phyloP scores from a whole-genome alignment of 2,888 invertebrate genomes.

The Pseudeuparius sepicola region DNA sequence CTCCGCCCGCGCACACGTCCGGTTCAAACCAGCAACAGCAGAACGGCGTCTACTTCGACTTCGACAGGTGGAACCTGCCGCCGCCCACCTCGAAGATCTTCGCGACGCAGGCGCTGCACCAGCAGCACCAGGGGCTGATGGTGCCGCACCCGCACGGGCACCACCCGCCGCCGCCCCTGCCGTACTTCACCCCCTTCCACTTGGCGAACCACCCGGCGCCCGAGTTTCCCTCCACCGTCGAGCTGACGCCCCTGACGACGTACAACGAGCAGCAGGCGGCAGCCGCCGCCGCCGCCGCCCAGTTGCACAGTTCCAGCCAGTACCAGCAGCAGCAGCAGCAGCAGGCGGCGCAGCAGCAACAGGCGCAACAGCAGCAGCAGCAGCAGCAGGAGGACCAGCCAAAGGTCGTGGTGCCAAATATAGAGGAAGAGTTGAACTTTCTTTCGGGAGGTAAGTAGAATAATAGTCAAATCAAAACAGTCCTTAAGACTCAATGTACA shows the following conservation, averaged over 20 bases:
- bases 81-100: conserved; percentile 61
- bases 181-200: conserved; percentile 70
- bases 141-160: conserved; percentile 55
- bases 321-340: conserved; percentile 29
- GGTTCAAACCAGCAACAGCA: conserved; percentile 30
- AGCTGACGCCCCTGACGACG: conserved; percentile 51
- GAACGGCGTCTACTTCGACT: conserved; percentile 59
- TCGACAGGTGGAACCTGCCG: conserved; percentile 71
- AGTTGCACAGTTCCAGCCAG: too few species aligned
- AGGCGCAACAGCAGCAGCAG: conserved; percentile 24
- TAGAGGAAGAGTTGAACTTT: conserved; percentile 80
- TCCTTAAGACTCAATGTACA: too few species aligned
- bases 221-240: conserved; percentile 48
- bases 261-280: conserved; percentile 49
- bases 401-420: conserved; percentile 80
- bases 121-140: conserved; percentile 46
- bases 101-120: conserved; percentile 40
- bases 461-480: too few species aligned
- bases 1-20: conserved; percentile 61
- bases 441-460: conserved; percentile 46
- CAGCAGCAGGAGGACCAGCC: conserved; percentile 55
- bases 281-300: conserved; percentile 32
- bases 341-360: conserved; percentile 28
- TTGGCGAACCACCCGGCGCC: conserved; percentile 44
- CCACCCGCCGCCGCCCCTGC: conserved; percentile 50